Conservation (phyloP, 2,888 invertebrate genomes). For the Antheraea yamamai region DNA sequence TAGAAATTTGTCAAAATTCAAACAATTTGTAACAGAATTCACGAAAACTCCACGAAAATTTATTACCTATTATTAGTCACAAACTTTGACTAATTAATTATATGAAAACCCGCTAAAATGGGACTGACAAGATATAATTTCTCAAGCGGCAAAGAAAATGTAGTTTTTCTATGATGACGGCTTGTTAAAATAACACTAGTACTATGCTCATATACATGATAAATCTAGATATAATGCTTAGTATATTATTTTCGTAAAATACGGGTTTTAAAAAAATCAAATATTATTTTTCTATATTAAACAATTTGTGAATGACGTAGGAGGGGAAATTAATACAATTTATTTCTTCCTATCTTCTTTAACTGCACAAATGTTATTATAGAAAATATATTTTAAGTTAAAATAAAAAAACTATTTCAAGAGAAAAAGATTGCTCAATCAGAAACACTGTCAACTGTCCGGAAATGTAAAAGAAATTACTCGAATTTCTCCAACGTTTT, state of each 20-base stretch:
- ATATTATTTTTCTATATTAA: too few relatives aligned
- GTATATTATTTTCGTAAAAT: too few relatives aligned
- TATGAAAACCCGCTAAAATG: neutral
- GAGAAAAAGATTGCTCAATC: too few relatives aligned
- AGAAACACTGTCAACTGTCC: neutral
- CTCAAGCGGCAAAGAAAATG: neutral
- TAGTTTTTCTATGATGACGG: neutral
- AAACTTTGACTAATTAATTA: slow-evolving; percentile 8
- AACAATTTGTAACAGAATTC: neutral
- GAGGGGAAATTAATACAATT: too few relatives aligned
- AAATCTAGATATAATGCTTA: too few relatives aligned
- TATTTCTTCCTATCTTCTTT: too few relatives aligned
- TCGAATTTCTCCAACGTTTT: neutral
- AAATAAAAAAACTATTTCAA: too few relatives aligned
- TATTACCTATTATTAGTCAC: slow-evolving; percentile 10
- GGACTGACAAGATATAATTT: neutral
- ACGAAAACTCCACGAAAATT: slow-evolving; percentile 2
- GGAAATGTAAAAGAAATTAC: neutral
- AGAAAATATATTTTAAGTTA: too few relatives aligned
- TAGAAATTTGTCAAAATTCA: slow-evolving; percentile 7
- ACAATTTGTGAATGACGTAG: too few relatives aligned
- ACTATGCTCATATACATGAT: too few relatives aligned
- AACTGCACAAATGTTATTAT: too few relatives aligned
- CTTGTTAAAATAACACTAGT: neutral
- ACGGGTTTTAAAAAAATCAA: too few relatives aligned